Evolutionary conservation across 2,888 invertebrate species (phyloP).

Genomic region (Chymomyza amoena): DNA sequence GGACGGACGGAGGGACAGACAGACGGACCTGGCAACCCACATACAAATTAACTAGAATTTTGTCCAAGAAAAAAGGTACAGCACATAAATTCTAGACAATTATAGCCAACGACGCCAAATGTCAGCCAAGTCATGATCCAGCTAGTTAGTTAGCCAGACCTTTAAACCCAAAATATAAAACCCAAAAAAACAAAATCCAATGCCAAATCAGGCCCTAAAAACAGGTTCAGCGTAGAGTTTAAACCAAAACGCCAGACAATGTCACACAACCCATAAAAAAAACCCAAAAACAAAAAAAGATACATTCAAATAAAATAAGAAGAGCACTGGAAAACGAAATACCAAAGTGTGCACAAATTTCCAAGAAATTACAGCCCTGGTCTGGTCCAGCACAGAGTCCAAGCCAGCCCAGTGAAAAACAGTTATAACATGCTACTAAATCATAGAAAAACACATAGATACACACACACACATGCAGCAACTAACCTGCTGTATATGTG

Average conservation of each 20-base stretch:
- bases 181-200: slow-evolving; percentile 11
- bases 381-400: slow-evolving; percentile 36
- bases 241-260: slow-evolving; percentile 45
- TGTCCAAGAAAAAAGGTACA: slow-evolving; percentile 56
- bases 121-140: slow-evolving; percentile 50
- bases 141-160: slow-evolving; percentile 61
- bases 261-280: slow-evolving; percentile 61
- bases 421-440: slow-evolving; percentile 76
- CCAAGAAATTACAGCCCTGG: slow-evolving; percentile 73
- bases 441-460: slow-evolving; percentile 58
- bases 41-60: slow-evolving; percentile 59
- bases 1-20: neutral
- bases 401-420: slow-evolving; percentile 54
- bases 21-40: slow-evolving; percentile 4
- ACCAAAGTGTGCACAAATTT: slow-evolving; percentile 77
- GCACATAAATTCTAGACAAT: slow-evolving; percentile 73
- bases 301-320: slow-evolving; percentile 36
- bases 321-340: slow-evolving; percentile 57
- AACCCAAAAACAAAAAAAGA: slow-evolving; percentile 14
- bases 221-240: slow-evolving; percentile 57
- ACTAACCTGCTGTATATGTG: slow-evolving; percentile 69
- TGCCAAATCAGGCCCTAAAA: slow-evolving; percentile 70
- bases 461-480: slow-evolving; percentile 20
- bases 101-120: slow-evolving; percentile 73
- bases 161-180: slow-evolving; percentile 18